Evolutionary conservation across 2,797 vertebrate species (phyloP), one percentile per base, ranked within the genome.

Genomic region (Rhyacichthys aspro): DNA sequence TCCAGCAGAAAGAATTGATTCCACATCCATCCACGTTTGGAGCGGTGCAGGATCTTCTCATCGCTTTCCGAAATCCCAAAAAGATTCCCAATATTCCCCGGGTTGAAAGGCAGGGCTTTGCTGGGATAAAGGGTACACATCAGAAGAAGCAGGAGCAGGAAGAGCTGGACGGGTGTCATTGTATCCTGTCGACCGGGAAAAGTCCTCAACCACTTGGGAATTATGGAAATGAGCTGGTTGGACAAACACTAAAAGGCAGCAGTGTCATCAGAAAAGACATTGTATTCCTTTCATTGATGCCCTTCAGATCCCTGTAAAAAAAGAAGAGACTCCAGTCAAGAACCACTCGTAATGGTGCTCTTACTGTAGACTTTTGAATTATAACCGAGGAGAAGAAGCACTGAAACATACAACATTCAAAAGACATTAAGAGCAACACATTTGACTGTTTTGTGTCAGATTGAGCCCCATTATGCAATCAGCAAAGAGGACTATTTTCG

Each of bases 1-100:
- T 99, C 97, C 52, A 99, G 89, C 75, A 99, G 92, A 91, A 99
- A 98, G 92, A 99, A 99, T 76, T 98, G 96, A 91, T 99, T 99
- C 97, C 97, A 99, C 97, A 98, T 98, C 97, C 97, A 99, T 66
- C 96, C 96, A 33, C 97, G 93, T 71, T 98, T 99, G 85, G 90
- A 92, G n/a, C 97, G 96, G 63, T 93, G 94, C 7, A 98, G 90
- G 52, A 90, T 84, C 89, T 89, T 91, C 53, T 91, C 92, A 11
- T 91, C 91, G 36, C 86, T 87, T 67, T 94, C 91, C n/a, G 86
- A 68, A 68, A 87, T 67, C 59, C 80, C 86, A 71, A 86, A 82
- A 74, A 86, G 81, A 58, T 70, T 91, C 76, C 90, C 89, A 59
- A 82, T 90, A 91, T 89, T 92, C 82, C 92, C 93, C 67, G 91